phyloP scores from a whole-genome alignment of 2,113 vertebrate species.

The Axis porcinus region DNA sequence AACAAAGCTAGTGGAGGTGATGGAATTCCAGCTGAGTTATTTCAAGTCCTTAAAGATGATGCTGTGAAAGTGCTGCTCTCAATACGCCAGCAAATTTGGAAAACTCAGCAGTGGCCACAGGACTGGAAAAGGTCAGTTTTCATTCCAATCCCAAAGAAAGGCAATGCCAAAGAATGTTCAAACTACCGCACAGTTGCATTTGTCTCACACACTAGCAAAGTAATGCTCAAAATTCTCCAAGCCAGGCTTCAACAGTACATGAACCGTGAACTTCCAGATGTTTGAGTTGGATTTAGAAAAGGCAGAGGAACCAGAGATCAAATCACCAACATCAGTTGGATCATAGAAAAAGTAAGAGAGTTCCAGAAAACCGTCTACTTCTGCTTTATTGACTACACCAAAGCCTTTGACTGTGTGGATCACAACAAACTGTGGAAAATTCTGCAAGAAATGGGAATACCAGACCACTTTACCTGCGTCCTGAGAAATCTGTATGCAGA shows the following conservation, averaged over 20 bases:
- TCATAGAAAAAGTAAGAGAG: neutral
- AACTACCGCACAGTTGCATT: accelerated
- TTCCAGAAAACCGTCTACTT: neutral
- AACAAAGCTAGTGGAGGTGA: neutral
- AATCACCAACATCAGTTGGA: neutral
- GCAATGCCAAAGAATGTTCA: neutral
- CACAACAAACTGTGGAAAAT: neutral
- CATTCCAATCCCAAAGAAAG: neutral
- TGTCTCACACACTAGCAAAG: neutral
- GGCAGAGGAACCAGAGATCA: neutral
- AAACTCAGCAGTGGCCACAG: neutral
- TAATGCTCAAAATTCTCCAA: neutral
- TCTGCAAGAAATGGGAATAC: neutral
- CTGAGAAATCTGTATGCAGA: neutral
- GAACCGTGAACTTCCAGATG: neutral
- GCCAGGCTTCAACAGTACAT: neutral
- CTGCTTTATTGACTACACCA: neutral
- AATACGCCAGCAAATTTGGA: neutral
- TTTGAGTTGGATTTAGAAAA: neutral
- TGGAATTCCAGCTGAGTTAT: neutral
- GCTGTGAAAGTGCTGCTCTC: neutral
- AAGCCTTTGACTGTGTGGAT: neutral
- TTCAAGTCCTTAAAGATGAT: neutral
- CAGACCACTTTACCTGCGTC: neutral
- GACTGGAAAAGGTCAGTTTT: neutral